Evolutionary conservation across 2,797 vertebrate species (phyloP).

Genomic region (Ctenosaura bakeri): DNA sequence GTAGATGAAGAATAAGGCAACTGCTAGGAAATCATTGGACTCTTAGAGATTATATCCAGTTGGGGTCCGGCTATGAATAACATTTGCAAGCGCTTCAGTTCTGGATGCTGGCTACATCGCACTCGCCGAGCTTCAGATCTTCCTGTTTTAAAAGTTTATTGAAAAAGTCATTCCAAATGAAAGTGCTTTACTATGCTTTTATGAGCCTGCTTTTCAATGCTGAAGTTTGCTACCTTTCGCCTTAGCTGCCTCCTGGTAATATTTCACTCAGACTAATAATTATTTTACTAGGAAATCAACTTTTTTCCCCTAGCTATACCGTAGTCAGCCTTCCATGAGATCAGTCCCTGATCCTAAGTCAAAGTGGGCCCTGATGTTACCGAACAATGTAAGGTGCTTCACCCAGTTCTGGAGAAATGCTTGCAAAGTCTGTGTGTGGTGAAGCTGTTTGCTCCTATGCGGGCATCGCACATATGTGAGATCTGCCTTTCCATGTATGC

Average conservation of each 20-base stretch:
- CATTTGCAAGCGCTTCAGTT: constrained; percentile 9
- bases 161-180: neutral
- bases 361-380: neutral
- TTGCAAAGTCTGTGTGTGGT: neutral
- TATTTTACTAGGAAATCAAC: constrained; percentile 43
- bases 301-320: neutral
- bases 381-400: too few relatives aligned
- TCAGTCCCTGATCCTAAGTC: neutral
- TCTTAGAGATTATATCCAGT: constrained; percentile 25
- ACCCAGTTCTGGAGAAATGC: neutral
- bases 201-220: constrained; percentile 24
- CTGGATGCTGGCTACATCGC: neutral
- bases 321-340: neutral
- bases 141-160: constrained; percentile 47
- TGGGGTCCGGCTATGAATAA: constrained; percentile 27
- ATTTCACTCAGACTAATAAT: constrained; percentile 28
- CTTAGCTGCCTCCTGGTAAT: constrained; percentile 14
- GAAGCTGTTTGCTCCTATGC: neutral
- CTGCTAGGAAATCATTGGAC: accelerated
- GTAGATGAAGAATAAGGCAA: neutral
- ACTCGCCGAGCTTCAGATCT: neutral
- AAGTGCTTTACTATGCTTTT: constrained; percentile 9
- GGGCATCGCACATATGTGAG: neutral
- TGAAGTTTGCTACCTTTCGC: neutral
- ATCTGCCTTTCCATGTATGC: neutral